These are phyloP conservation scores for Platycnemis pennipes DNA, from an alignment of 2,888 invertebrate genomes.

Conservation along the genomic window DNA sequence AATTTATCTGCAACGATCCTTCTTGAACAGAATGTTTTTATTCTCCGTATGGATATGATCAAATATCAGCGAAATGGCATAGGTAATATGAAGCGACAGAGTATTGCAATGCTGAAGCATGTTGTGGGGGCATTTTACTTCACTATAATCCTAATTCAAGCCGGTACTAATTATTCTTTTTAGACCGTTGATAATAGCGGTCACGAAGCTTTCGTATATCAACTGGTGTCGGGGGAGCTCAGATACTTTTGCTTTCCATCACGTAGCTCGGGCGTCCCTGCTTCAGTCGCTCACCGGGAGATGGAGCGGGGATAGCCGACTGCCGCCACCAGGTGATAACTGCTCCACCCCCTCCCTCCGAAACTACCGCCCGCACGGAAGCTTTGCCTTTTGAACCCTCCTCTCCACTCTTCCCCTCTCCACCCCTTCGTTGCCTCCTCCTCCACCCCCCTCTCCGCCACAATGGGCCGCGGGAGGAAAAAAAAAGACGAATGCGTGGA, in stretches of 20 bases:
- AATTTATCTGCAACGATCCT: too few species aligned
- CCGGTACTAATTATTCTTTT: too few species aligned
- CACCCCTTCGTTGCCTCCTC: not conserved
- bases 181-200: too few species aligned
- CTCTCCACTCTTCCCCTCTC: not conserved
- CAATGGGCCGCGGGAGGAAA: not conserved
- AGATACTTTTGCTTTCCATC: not conserved
- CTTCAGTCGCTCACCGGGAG: not conserved
- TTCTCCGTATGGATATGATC: too few species aligned
- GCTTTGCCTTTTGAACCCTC: not conserved
- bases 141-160: too few species aligned
- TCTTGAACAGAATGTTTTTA: too few species aligned
- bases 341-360: not conserved
- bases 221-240: too few species aligned
- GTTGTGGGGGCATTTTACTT: too few species aligned
- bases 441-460: not conserved
- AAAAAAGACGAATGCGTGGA: not conserved
- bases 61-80: too few species aligned
- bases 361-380: not conserved
- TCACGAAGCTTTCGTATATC: too few species aligned
- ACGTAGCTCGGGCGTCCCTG: not conserved
- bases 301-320: not conserved
- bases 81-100: too few species aligned
- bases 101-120: too few species aligned
- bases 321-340: not conserved